Evolutionary conservation across 2,113 vertebrate species (phyloP).

Genomic region (Crotalus tigris): DNA sequence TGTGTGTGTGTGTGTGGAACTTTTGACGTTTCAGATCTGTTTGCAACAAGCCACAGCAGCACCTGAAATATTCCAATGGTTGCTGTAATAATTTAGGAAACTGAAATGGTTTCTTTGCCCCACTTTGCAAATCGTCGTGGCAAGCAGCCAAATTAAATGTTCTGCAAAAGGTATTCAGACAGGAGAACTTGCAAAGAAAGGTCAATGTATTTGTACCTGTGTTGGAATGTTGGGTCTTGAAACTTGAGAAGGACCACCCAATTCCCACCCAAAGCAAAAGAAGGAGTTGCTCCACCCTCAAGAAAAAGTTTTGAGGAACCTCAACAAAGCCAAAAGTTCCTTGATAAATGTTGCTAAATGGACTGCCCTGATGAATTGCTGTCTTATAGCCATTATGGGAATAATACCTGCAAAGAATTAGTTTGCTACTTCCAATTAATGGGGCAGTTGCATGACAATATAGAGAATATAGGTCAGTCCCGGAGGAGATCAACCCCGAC

Average conservation of each 20-base stretch:
- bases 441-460: neutral
- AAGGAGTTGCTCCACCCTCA: neutral
- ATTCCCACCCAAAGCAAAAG: neutral
- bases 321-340: neutral
- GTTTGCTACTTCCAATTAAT: neutral
- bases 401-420: neutral
- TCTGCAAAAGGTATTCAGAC: neutral
- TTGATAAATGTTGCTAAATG: neutral
- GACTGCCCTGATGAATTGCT: too few relatives aligned
- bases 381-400: neutral
- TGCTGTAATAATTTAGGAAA: neutral
- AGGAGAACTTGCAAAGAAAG: neutral
- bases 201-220: neutral
- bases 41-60: neutral
- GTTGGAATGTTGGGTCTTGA: neutral
- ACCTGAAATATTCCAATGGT: neutral
- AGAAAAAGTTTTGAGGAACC: neutral
- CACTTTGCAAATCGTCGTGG: conserved; percentile 20
- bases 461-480: too few relatives aligned
- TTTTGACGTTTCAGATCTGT: neutral
- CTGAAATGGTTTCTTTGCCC: neutral
- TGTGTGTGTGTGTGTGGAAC: neutral
- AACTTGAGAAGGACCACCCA: neutral
- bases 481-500: too few relatives aligned
- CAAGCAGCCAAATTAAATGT: neutral